Evolutionary conservation across 35 echinoderm and acorn worm genomes (phyloP).

Genomic region (Chiridota heheva): DNA sequence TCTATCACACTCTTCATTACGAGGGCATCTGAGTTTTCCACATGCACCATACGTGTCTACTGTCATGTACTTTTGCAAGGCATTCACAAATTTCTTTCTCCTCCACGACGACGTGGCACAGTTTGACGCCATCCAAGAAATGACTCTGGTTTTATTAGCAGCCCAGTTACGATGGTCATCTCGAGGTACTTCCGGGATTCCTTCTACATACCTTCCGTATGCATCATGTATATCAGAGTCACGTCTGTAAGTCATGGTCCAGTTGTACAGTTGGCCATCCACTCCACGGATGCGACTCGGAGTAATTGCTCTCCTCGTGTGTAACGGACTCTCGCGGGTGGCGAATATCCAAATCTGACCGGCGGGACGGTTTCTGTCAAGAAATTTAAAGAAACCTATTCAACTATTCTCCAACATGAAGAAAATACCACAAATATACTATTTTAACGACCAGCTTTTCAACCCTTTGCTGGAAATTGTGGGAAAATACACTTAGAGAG

Average conservation of each 20-base stretch:
- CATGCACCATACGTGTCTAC: constrained; percentile 62
- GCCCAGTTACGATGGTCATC: not conserved
- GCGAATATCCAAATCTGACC: constrained; percentile 27
- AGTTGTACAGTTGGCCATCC: too few species aligned
- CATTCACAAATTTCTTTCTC: constrained; percentile 29
- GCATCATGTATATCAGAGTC: constrained; percentile 2
- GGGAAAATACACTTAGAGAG: too few species aligned
- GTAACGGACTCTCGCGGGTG: constrained; percentile 13
- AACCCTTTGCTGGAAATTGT: too few species aligned
- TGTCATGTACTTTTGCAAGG: constrained; percentile 24
- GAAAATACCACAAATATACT: too few species aligned
- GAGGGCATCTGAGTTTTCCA: constrained; percentile 18
- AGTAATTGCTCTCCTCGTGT: not conserved
- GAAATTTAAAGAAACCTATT: too few species aligned
- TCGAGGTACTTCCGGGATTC: not conserved
- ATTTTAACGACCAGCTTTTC: too few species aligned
- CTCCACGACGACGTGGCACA: constrained; percentile 47
- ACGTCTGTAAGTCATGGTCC: constrained; percentile 15
- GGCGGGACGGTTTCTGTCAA: constrained; percentile 10
- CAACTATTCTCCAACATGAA: too few species aligned
- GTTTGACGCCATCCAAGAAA: constrained; percentile 57
- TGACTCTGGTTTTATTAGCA: not conserved
- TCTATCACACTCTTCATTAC: not conserved
- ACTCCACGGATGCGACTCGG: not conserved
- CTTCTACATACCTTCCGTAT: not conserved